Percentiles rank a stretch among this genome's conserved stretches.
Conservation (phyloP, 2,797 vertebrate species). For the Huso huso region DNA sequence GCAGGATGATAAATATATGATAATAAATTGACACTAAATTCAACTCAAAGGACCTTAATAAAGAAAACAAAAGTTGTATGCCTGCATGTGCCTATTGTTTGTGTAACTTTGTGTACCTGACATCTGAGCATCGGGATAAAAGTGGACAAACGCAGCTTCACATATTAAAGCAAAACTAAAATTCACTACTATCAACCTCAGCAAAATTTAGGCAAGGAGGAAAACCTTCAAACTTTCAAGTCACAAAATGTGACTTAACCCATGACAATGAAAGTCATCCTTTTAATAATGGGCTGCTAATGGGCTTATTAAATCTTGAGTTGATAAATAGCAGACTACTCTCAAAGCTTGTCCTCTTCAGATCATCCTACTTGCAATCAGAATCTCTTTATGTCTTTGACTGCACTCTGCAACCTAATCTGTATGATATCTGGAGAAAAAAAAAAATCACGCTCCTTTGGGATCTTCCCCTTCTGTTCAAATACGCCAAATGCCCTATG, state of each 20-base stretch:
- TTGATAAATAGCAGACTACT: conserved; percentile 30
- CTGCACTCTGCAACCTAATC: not conserved
- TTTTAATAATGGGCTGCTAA: conserved; percentile 43
- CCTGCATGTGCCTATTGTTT: no score
- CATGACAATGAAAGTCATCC: conserved; percentile 52
- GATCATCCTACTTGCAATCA: conserved; percentile 31
- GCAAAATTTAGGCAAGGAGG: conserved; percentile 61
- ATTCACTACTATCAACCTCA: conserved; percentile 52
- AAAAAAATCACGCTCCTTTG: not conserved
- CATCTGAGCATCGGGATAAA: no score
- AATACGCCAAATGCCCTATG: not conserved
- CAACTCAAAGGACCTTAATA: no score
- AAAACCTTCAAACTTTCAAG: conserved; percentile 29
- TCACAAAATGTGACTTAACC: conserved; percentile 48
- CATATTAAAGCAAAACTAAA: no score
- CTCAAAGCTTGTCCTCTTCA: conserved; percentile 23
- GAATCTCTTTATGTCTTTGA: not conserved
- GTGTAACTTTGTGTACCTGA: no score
- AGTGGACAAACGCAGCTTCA: no score
- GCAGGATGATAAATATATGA: no score
- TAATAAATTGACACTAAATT: no score
- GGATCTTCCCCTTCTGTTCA: not conserved
- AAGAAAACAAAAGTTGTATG: no score
- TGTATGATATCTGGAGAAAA: not conserved
- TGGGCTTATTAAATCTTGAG: conserved; percentile 19